Conservation (phyloP, 2,113 vertebrate species). For the Eptesicus fuscus region DNA sequence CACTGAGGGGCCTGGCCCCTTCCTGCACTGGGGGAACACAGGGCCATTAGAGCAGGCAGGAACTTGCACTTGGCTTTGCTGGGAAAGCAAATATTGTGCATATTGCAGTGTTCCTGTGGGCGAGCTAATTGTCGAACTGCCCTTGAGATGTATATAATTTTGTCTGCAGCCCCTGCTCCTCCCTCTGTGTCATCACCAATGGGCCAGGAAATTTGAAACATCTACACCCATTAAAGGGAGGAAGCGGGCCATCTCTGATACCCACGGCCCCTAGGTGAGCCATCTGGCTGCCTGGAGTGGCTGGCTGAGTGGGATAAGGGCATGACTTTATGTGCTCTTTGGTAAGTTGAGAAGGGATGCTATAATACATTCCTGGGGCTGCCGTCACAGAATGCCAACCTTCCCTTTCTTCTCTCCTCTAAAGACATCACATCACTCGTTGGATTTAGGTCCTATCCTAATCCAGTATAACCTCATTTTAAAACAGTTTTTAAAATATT, state of each 20-base stretch:
- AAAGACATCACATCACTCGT: not conserved
- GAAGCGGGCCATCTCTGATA: not conserved
- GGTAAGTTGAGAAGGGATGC: not conserved
- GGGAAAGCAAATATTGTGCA: not conserved
- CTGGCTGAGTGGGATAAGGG: not conserved
- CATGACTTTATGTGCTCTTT: not conserved
- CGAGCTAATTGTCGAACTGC: not conserved
- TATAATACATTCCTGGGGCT: not conserved
- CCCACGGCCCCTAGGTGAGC: accelerated
- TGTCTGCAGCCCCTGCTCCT: not conserved
- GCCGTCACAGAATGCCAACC: not conserved
- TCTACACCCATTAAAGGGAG: not conserved
- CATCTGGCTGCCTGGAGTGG: not conserved
- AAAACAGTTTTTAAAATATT: not conserved
- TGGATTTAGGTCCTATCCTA: not conserved
- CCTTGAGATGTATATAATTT: conserved; percentile 13
- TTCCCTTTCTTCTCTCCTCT: not conserved
- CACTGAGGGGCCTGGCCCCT: not conserved
- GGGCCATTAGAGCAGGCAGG: conserved; percentile 19
- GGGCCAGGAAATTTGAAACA: not conserved
- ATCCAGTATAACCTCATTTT: not conserved
- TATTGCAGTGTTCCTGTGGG: not conserved
- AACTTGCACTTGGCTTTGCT: not conserved
- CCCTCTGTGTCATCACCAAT: not conserved
- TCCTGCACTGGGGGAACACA: not conserved